phyloP scores from a whole-genome alignment of 2,888 invertebrate genomes.

The Diachrysia chrysitis region DNA sequence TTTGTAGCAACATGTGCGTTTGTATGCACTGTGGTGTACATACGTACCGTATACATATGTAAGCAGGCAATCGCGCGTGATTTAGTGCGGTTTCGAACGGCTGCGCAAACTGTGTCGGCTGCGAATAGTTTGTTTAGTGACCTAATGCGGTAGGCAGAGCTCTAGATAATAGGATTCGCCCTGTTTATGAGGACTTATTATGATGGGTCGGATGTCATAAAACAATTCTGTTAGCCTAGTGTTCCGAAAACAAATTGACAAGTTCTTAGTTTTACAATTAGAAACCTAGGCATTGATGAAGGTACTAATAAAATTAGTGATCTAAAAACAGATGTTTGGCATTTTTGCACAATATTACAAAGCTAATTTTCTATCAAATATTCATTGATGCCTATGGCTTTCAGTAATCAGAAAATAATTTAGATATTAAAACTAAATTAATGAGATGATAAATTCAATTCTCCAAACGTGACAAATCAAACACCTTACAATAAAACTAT shows the following conservation, averaged over 20 bases:
- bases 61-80: conserved; percentile 47
- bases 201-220: not conserved
- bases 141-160: conserved; percentile 20
- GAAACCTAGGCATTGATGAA: no score
- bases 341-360: no score
- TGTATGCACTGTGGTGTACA: conserved; percentile 22
- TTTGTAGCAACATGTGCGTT: conserved; percentile 33
- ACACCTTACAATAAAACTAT: not conserved
- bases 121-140: conserved; percentile 47
- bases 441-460: not conserved
- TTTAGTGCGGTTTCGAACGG: conserved; percentile 50
- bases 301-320: no score
- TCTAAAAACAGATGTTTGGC: no score
- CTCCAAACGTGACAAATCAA: not conserved
- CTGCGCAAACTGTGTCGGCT: conserved; percentile 45
- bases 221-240: no score
- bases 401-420: not conserved
- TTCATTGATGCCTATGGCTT: not conserved
- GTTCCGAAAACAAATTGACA: no score
- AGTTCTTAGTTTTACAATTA: no score
- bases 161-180: not conserved
- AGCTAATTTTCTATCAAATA: not conserved
- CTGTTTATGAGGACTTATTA: not conserved
- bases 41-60: not conserved
- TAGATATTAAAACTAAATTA: not conserved